These are phyloP conservation scores for Myripristis jacobus DNA, from an alignment of 2,797 vertebrate species.

Conservation along the genomic window DNA sequence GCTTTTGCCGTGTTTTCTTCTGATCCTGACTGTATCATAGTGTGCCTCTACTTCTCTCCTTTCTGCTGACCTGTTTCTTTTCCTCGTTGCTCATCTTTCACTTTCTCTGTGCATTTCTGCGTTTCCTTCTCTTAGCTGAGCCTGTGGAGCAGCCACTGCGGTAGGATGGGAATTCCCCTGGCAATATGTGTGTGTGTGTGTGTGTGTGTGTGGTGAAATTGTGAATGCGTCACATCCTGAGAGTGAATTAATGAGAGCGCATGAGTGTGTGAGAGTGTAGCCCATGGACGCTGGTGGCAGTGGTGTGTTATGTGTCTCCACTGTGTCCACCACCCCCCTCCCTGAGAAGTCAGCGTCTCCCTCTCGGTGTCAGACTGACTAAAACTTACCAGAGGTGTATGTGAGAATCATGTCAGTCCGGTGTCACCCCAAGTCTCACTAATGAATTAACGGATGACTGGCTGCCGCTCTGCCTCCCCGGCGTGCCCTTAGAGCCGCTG, in stretches of 20 bases:
- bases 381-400: slow-evolving; percentile 24
- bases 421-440: slow-evolving; percentile 52
- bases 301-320: slow-evolving; percentile 54
- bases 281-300: slow-evolving; percentile 51
- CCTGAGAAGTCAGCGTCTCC: slow-evolving; percentile 30
- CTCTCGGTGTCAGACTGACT: slow-evolving; percentile 63
- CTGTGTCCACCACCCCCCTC: slow-evolving; percentile 40
- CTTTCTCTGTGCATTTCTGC: slow-evolving; percentile 61
- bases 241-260: slow-evolving; percentile 38
- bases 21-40: slow-evolving; percentile 52
- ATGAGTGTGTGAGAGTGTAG: slow-evolving; percentile 36
- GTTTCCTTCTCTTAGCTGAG: slow-evolving; percentile 74
- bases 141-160: slow-evolving; percentile 82
- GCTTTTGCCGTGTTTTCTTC: slow-evolving; percentile 44
- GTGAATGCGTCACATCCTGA: slow-evolving; percentile 20
- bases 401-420: slow-evolving; percentile 39
- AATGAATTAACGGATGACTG: slow-evolving; percentile 56
- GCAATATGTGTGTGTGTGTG: slow-evolving; percentile 62
- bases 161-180: slow-evolving; percentile 85
- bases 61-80: slow-evolving; percentile 68
- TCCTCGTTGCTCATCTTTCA: slow-evolving; percentile 62
- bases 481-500: slow-evolving; percentile 36
- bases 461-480: slow-evolving; percentile 17
- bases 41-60: slow-evolving; percentile 61
- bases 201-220: slow-evolving; percentile 40